Percentiles rank a stretch among this genome's conserved stretches.
Conservation (phyloP, 2,888 invertebrate species). For the Trissolcus brochymenae region DNA sequence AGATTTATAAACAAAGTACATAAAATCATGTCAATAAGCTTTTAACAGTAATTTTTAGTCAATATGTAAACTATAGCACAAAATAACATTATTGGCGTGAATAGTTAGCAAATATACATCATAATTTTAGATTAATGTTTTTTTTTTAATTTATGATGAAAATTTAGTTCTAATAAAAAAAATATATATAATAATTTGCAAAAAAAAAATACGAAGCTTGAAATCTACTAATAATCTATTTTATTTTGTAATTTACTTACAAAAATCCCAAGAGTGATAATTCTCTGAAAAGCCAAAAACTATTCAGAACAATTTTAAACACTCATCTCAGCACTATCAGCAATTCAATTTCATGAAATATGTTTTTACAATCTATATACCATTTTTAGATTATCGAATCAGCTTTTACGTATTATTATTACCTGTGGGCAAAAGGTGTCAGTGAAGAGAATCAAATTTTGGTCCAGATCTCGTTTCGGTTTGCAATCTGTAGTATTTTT, state of each 20-base stretch:
- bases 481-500: constrained; percentile 21
- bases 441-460: constrained; percentile 34
- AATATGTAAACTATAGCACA: too few relatives aligned
- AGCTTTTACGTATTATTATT: neutral
- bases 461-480: constrained; percentile 12
- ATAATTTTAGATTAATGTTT: too few relatives aligned
- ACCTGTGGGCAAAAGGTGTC: constrained; percentile 38
- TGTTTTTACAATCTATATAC: neutral
- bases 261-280: constrained; percentile 28
- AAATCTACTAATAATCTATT: neutral
- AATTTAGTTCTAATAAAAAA: neutral
- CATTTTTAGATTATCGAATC: constrained; percentile 2
- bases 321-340: neutral
- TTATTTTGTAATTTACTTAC: constrained; percentile 23
- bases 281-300: constrained; percentile 35
- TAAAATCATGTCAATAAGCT: too few relatives aligned
- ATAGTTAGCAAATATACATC: too few relatives aligned
- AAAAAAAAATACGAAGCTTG: neutral
- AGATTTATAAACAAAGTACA: too few relatives aligned
- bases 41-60: too few relatives aligned
- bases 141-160: too few relatives aligned
- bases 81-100: too few relatives aligned
- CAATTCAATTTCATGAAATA: neutral
- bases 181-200: neutral
- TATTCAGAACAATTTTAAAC: neutral